Conservation (phyloP, 2,113 vertebrate genomes). For the Hiodon tergisus region DNA sequence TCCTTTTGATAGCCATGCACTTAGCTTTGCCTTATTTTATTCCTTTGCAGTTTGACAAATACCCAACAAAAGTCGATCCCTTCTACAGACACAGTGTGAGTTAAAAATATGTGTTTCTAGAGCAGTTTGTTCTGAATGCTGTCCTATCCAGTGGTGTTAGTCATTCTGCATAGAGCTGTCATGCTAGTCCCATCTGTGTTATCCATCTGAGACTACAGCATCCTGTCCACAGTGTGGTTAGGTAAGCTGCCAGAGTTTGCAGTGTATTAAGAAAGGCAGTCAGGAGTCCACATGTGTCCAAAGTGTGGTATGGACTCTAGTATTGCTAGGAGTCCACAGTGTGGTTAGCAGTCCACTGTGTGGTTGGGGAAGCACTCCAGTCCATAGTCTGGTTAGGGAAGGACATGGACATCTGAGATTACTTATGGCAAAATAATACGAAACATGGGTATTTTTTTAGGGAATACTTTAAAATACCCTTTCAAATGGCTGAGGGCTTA, state of each 20-base stretch:
- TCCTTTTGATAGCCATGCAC: constrained; percentile 41
- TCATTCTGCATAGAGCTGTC: constrained; percentile 11
- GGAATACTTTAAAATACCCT: too few relatives aligned
- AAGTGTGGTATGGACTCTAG: not conserved
- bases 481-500: too few relatives aligned
- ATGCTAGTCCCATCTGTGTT: not conserved
- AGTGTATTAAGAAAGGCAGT: too few relatives aligned
- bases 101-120: constrained; percentile 44
- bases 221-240: constrained; percentile 2
- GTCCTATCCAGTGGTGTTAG: not conserved
- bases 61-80: constrained; percentile 96
- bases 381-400: too few relatives aligned
- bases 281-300: not conserved
- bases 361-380: too few relatives aligned
- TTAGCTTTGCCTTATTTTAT: constrained; percentile 72
- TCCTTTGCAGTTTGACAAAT: constrained; percentile 99
- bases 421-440: not conserved
- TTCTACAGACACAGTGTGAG: constrained; percentile 99
- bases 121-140: constrained; percentile 13
- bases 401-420: too few relatives aligned
- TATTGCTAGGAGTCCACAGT: too few relatives aligned
- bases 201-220: constrained; percentile 10
- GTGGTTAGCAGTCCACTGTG: too few relatives aligned
- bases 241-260: not conserved
- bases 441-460: not conserved